Evolutionary conservation across 23 tunicate species (phyloP).

Genomic region (Ascidia mentula): DNA sequence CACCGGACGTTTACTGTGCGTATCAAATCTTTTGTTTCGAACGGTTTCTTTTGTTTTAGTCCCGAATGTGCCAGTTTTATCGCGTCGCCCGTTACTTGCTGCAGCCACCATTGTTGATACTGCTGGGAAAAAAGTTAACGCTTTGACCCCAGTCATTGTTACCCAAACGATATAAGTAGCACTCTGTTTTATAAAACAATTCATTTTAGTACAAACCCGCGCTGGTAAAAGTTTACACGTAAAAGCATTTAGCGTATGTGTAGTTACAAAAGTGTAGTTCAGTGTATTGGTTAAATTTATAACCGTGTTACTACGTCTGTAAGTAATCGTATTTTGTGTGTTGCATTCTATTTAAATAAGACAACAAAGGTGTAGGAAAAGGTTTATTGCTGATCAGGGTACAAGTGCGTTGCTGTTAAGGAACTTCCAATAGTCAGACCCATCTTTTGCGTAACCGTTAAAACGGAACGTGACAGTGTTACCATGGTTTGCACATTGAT

Average conservation of each 20-base stretch:
- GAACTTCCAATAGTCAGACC: too few relatives aligned
- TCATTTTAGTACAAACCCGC: constrained; percentile 2
- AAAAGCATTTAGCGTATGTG: not conserved
- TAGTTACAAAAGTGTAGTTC: not conserved
- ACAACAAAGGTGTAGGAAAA: constrained; percentile 1
- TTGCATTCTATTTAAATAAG: constrained; percentile 5
- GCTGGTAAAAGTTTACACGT: constrained; percentile 2
- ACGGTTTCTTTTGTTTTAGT: not conserved
- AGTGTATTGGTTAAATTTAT: not conserved
- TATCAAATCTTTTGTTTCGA: not conserved
- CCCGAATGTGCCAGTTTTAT: constrained; percentile 5
- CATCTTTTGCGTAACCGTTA: too few relatives aligned
- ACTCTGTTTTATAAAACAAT: not conserved
- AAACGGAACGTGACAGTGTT: too few relatives aligned
- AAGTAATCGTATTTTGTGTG: constrained; percentile 1
- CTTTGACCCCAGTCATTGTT: not conserved
- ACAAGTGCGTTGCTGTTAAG: too few relatives aligned
- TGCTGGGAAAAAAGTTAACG: not conserved
- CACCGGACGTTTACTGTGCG: constrained; percentile 9
- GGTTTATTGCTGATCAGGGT: too few relatives aligned
- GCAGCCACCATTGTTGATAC: not conserved
- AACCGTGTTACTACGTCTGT: constrained; percentile 3
- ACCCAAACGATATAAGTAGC: not conserved
- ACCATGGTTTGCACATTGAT: too few relatives aligned
- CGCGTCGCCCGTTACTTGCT: not conserved